Base-by-base conservation (phyloP, 2,797 vertebrate species). In the Cyprinella venusta region DNA sequence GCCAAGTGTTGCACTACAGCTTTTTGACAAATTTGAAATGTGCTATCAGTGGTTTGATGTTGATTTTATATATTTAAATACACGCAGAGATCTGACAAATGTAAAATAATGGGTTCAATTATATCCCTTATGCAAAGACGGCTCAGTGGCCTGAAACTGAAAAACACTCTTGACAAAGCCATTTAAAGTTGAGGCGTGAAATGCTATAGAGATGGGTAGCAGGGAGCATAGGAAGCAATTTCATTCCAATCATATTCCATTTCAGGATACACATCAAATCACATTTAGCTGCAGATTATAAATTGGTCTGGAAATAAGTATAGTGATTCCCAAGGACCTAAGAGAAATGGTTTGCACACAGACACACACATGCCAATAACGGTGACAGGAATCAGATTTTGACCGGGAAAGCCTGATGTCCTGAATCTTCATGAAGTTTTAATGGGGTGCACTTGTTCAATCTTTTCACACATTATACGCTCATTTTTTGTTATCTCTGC, bases 211-310 rank as follows among this genome's bases (percentile, higher is more conserved):
- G 70, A 65, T 36, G 38, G 63, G 68, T 33, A 72, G 48, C 6
- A 6, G 72, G n/a, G 48, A 68, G 21, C 52, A 42, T 48, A 61
- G 61, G 79, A 80, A 77, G 38, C 80, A 83, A 87, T 84, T 83
- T 80, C 56, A 81, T 84, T 88, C 76, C 67, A 86, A 87, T 84
- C 83, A 71, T 79, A 38, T 80, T 85, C 81, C 71, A 86, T 88
- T 85, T 84, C 75, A 84, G 83, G 50, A 85, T 80, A 68, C 48
- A 74, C 64, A 84, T 86, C 68, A 80, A 70, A 84, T 85, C 65
- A 4, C 8, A 33, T 65, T 79, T 30, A 26, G 76, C 36, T 15
- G 54, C 26, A 56, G 79, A 81, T 84, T 81, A 38, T 56, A 74
- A 83, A 83, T 36, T 26, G 64, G 21, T 18, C n/a, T 50, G 40